These are phyloP conservation scores for Melanocharis versteri DNA, from an alignment of 2,113 vertebrate genomes.

Conservation along the genomic window DNA sequence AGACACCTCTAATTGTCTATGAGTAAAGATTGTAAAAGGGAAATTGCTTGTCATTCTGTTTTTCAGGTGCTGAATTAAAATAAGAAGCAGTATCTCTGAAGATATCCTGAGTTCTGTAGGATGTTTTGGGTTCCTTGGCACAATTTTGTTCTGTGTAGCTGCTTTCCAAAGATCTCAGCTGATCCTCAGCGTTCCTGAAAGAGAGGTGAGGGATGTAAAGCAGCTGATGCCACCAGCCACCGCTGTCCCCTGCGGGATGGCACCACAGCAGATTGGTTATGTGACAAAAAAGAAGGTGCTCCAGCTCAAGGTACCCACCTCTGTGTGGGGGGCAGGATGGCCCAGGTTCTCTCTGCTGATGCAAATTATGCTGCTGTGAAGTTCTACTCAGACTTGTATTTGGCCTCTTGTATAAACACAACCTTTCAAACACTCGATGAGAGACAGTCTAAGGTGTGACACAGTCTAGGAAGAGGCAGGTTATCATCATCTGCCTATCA, in stretches of 20 bases:
- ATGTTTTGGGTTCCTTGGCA: neutral
- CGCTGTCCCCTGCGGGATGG: neutral
- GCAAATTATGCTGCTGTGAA: neutral
- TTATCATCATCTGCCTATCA: neutral
- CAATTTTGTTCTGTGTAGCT: neutral
- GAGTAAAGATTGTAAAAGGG: slow-evolving; percentile 25
- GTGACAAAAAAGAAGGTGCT: neutral
- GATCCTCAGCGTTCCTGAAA: accelerated
- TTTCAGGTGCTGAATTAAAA: neutral
- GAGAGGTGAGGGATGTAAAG: neutral
- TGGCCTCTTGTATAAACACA: neutral
- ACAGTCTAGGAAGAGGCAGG: neutral
- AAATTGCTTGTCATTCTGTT: slow-evolving; percentile 22
- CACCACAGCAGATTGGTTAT: accelerated
- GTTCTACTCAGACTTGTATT: neutral
- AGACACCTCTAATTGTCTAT: slow-evolving; percentile 39
- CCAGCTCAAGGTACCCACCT: neutral
- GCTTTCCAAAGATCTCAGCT: neutral
- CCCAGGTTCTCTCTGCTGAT: neutral
- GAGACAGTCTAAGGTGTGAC: neutral
- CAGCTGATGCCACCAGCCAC: neutral
- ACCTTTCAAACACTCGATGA: neutral
- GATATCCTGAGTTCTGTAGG: neutral
- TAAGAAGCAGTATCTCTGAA: neutral
- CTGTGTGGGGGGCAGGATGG: neutral